Base-by-base conservation (phyloP, 1,140 invertebrate genomes). In the Ctenoplectra terminalis region DNA sequence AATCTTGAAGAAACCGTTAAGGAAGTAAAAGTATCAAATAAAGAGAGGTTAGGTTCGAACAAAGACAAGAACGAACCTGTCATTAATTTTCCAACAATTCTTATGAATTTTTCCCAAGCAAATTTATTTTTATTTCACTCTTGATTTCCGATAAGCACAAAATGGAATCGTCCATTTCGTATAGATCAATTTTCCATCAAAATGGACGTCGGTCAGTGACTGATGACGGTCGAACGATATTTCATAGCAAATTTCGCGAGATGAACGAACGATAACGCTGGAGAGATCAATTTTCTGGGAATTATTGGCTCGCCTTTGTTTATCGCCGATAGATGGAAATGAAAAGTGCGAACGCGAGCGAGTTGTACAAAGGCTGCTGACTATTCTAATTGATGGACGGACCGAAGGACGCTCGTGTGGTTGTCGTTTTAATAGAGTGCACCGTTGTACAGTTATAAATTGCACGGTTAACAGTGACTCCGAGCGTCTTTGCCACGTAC, bases 381-480 rank as follows among this genome's bases (percentile, higher is more conserved):
- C 54, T 73, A 73, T 73, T 73, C 26, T 73, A 73, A 73, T 73
- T 73, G 54, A 73, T 31, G 58, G 54, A 73, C 70, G 26, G 70
- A 29, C 37, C 70, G 70, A 73, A 73, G 70, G 70, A 73, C 70
- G 54, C 20, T 43, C 37, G 54, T 60, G 54, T 26, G 37, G 54
- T 73, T 73, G 70, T 72, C 52, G 52, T 73, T 73, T 73, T 73
- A 73, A 73, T 73, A 29, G 70, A 60, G 54, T 58, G 37, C 40
- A 73, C 20, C 70, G 70, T 73, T 73, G 52, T 43, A 73, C 70
- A 60, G 70, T 73, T 73, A 73, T 73, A 73, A 73, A 73, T 73
- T 43, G 37, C 70, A 73, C 40, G 20, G 70, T 73, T 73, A 60
- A 31, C 54, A 73, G 70, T 73, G 48, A 20, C 67, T 34, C 1